phyloP scores from a whole-genome alignment of 2,888 invertebrate genomes.

The Gryllus longicercus region DNA sequence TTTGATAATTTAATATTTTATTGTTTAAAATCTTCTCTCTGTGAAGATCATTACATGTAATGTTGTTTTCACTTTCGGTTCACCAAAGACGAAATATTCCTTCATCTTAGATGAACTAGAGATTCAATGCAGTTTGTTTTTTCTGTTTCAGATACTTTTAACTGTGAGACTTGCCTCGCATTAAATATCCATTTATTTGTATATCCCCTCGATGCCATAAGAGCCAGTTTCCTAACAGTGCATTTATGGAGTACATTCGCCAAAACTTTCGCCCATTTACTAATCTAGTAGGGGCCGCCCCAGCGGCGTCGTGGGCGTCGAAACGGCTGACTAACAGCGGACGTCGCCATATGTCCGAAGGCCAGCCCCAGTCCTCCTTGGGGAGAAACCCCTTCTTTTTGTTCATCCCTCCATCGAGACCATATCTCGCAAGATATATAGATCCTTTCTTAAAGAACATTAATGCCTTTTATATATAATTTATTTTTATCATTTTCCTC shows the following conservation, averaged over 20 bases:
- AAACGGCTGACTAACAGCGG: not conserved
- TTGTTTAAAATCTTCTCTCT: too few species aligned
- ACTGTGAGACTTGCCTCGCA: too few species aligned
- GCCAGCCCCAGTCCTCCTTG: not conserved
- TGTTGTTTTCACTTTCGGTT: too few species aligned
- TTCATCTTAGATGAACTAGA: too few species aligned
- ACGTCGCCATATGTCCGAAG: not conserved
- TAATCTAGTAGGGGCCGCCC: not conserved
- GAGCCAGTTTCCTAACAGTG: not conserved
- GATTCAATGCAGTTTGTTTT: too few species aligned
- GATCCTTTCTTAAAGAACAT: slow-evolving; percentile 17
- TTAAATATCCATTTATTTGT: too few species aligned
- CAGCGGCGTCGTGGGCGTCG: not conserved
- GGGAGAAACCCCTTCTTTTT: not conserved
- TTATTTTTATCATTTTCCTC: slow-evolving; percentile 17
- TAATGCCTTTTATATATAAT: slow-evolving; percentile 11
- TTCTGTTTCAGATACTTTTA: too few species aligned
- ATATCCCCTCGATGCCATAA: too few species aligned
- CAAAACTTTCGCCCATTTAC: not conserved
- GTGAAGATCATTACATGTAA: too few species aligned
- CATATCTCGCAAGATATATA: slow-evolving; percentile 8
- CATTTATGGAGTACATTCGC: not conserved
- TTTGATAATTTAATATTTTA: too few species aligned
- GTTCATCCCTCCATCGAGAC: not conserved
- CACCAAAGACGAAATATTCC: too few species aligned